Evolutionary conservation across 1,140 invertebrate species (phyloP).

Genomic region (Bombus huntii): DNA sequence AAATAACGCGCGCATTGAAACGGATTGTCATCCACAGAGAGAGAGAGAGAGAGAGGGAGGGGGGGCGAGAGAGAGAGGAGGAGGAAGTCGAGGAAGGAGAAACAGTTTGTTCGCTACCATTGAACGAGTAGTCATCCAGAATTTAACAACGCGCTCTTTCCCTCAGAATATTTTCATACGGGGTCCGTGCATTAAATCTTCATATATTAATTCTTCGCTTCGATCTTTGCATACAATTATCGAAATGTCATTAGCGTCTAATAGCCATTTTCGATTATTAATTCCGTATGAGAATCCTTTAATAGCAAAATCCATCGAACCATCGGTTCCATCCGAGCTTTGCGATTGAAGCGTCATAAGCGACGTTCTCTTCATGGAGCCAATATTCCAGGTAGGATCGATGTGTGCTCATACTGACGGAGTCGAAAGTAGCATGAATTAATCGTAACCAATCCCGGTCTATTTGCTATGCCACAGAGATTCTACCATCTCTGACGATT

Average conservation of each 20-base stretch:
- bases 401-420: neutral
- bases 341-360: conserved; percentile 39
- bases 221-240: neutral
- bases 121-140: neutral
- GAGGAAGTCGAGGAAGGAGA: neutral
- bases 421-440: conserved; percentile 50
- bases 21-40: neutral
- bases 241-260: conserved; percentile 1
- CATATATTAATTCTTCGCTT: neutral
- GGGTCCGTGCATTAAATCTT: neutral
- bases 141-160: neutral
- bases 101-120: neutral
- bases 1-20: conserved; percentile 52
- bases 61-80: neutral
- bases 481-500: neutral
- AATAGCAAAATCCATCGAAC: conserved; percentile 24
- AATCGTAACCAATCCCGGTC: conserved; percentile 41
- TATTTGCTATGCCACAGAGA: conserved; percentile 19
- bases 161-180: neutral
- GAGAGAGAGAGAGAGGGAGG: accelerated
- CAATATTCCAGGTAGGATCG: conserved; percentile 40
- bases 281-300: conserved; percentile 36
- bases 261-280: conserved; percentile 19
- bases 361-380: conserved; percentile 14
- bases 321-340: conserved; percentile 18